phyloP scores from a whole-genome alignment of 2,888 invertebrate species.

The Margaritifera margaritifera region DNA sequence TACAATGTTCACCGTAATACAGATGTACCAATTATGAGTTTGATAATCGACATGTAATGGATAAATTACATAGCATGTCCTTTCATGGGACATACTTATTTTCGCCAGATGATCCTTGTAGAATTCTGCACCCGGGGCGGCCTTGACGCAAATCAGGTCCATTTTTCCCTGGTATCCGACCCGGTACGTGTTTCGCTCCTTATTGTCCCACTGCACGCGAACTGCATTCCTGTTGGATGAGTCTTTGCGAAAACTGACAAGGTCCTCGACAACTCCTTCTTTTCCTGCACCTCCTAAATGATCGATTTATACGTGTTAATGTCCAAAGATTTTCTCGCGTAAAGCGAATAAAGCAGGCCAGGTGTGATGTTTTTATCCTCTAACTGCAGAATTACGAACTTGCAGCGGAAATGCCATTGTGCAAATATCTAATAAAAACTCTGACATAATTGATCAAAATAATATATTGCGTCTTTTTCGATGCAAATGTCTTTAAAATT shows the following conservation, averaged over 20 bases:
- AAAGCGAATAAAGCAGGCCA: background rate
- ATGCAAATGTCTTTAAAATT: too few species aligned
- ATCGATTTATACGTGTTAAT: background rate
- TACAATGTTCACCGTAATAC: too few species aligned
- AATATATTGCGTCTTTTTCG: too few species aligned
- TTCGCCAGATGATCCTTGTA: constrained; percentile 87
- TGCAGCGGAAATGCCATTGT: too few species aligned
- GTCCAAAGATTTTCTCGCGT: background rate
- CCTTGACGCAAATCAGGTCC: constrained; percentile 83
- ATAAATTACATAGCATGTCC: too few species aligned
- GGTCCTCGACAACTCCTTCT: constrained; percentile 79
- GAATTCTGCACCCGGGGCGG: constrained; percentile 80
- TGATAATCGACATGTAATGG: too few species aligned
- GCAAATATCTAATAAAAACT: too few species aligned
- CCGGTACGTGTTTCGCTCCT: constrained; percentile 86
- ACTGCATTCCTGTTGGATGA: constrained; percentile 80
- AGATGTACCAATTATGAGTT: too few species aligned
- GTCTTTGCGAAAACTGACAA: constrained; percentile 10
- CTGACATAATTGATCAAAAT: too few species aligned
- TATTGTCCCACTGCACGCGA: constrained; percentile 85
- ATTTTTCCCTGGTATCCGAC: constrained; percentile 89
- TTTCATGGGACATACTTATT: constrained; percentile 75
- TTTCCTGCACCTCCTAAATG: constrained; percentile 76
- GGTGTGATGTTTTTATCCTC: too few species aligned
- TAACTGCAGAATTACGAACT: too few species aligned